Evolutionary conservation across 2,113 vertebrate genomes (phyloP), one percentile per base, ranked within the genome.

Genomic region (Centropus unirufus): DNA sequence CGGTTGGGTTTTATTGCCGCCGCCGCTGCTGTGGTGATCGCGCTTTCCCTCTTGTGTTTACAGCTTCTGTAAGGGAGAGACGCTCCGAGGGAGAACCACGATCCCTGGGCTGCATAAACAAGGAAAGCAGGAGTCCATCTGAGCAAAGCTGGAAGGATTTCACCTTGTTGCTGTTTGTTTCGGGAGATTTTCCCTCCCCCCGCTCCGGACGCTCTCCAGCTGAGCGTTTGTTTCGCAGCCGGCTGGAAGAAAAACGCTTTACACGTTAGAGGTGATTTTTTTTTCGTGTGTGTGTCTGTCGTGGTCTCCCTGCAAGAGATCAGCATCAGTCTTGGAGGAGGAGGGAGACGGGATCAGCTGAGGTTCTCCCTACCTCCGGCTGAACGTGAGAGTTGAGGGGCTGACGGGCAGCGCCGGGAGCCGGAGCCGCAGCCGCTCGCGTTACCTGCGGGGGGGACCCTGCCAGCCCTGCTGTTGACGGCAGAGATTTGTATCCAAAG

Each of bases 361-460:
- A 96, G 96, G 86, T 94, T 96, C 93, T 88, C 67, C 54, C 46
- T 78, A 66, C 82, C 36, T 36, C 36, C 36, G 36, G 36, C 36
- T 52, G 88, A 88, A 96, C 83, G 93, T 61, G 95, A 67, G 93
- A 96, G 97, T 46, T 46, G 46, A 46, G 46, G 46, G 46, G 46
- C 46, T 46, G 46, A 46, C 16, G 46, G 46, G 46, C 46, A 18
- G 46, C 46, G 7, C 46, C 46, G 46, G 44, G 78, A 79, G 86
- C 92, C 87, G 85, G 36, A 36, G 36, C 36, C 36, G 36, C 36
- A 36, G 36, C 36, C 36, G 36, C 87, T 81, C 70, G 23, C 44
- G 96, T 92, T 92, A 96, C 96, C 96, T 97, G 88, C 89, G 83
- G 44, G 74, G 92, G 92, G 92, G 92, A 95, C 95, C 90, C 89